phyloP scores from a whole-genome alignment of 2,888 invertebrate genomes.

The Trachelus stipa region DNA sequence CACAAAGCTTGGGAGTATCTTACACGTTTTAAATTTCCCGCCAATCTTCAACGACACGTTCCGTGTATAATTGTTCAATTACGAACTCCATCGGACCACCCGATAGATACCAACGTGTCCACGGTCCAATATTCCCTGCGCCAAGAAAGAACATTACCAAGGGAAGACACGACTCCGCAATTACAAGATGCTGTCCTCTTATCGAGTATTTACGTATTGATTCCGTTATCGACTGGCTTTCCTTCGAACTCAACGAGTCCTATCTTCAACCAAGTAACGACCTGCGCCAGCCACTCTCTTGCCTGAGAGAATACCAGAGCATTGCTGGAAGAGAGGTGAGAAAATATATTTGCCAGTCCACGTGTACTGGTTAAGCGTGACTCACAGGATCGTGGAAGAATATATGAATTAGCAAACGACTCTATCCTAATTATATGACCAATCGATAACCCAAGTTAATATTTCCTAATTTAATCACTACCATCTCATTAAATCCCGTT shows the following conservation, averaged over 20 bases:
- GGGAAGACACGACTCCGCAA: slow-evolving; percentile 51
- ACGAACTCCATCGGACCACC: not conserved
- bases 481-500: not conserved
- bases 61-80: not conserved
- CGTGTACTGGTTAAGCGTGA: not conserved
- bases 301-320: not conserved
- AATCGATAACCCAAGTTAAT: not conserved
- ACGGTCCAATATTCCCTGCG: slow-evolving; percentile 28
- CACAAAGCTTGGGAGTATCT: not conserved
- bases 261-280: slow-evolving; percentile 27
- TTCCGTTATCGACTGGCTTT: slow-evolving; percentile 39
- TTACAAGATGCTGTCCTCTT: slow-evolving; percentile 48
- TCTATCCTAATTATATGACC: not conserved
- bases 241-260: slow-evolving; percentile 20
- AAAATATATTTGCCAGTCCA: not conserved
- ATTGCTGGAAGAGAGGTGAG: not conserved
- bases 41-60: not conserved
- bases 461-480: not conserved
- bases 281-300: not conserved
- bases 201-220: slow-evolving; percentile 49
- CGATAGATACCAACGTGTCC: not conserved
- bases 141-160: slow-evolving; percentile 36
- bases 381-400: not conserved
- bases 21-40: not conserved
- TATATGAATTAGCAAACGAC: not conserved